phyloP scores from a whole-genome alignment of 92 coral and sea anemone species.

The Anthopleura xanthogrammica region DNA sequence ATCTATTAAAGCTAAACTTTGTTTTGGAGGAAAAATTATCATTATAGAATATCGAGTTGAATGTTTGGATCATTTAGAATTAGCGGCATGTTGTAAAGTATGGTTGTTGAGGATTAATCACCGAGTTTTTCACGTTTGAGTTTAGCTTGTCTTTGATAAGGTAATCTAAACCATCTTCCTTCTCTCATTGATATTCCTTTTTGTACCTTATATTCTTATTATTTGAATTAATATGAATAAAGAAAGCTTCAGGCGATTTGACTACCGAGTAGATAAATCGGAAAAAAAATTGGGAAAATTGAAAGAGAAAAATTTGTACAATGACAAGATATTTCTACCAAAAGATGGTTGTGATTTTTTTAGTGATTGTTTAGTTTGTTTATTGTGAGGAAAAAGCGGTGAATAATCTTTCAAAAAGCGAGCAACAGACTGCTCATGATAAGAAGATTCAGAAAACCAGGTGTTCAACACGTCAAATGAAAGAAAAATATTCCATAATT shows the following conservation, averaged over 20 bases:
- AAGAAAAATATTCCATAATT: slow-evolving; percentile 38
- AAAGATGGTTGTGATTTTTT: background rate
- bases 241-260: background rate
- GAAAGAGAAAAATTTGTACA: background rate
- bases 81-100: background rate
- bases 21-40: background rate
- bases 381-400: background rate
- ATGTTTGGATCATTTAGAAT: background rate
- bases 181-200: background rate
- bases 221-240: background rate
- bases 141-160: background rate
- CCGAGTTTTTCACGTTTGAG: background rate
- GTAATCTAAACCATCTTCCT: background rate
- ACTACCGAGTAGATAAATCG: background rate
- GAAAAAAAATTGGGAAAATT: background rate
- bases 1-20: background rate
- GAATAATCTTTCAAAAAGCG: background rate
- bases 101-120: background rate
- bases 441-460: slow-evolving; percentile 16
- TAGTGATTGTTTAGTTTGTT: background rate
- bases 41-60: background rate
- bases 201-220: background rate
- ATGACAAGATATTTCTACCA: background rate
- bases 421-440: background rate
- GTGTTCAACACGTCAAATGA: slow-evolving; percentile 19